Base-by-base conservation (phyloP, 2,113 vertebrate species). In the Nyctibius bracteatus region DNA sequence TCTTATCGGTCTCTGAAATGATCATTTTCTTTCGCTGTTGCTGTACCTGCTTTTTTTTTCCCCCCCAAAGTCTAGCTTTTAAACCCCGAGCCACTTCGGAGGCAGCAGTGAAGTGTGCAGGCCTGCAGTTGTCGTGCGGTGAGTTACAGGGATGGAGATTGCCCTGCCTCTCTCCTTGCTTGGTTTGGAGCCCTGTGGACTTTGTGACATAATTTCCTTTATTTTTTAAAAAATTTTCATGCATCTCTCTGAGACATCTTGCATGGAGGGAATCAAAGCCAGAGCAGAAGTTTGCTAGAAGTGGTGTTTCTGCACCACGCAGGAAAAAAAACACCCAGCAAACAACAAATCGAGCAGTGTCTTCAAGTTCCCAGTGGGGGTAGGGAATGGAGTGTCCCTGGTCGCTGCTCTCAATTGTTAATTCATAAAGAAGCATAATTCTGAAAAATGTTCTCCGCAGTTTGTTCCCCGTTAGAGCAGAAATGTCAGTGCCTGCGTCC, bases 341-440 rank as follows among this genome's bases (percentile, higher is more conserved):
- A 81, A 92, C 23, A 85, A 97, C 95, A 97, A 95, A 95, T 44
- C 7, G 18, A 94, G 82, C 88, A 73, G 46, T 92, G 75, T 92
- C 94, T 84, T 94, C 68, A 14, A 77, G 59, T 81, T 97, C 92
- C 71, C 66, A 83, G 94, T 8, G 21, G 75, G 93, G 92, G 75
- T 81, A 95, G 90, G 78, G 79, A 57, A 84, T 54, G 66, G 67
- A 41, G 90, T n/a, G 82, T 91, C 83, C 71, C 74, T 47, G 86
- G 17, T 88, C 73, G 90, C 72, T 9, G 52, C 81, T 93, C 39
- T 31, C 95, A 72, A 68, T 93, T 95, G 90, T 88, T 83, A 47
- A 80, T 95, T 94, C 88, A 96, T 94, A 89, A 92, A 97, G 85
- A 78, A 96, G 75, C 71, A 66, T 73, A 72, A 77, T 85, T 85